phyloP scores from a whole-genome alignment of 2,113 vertebrate species.

The Parotia lawesii region DNA sequence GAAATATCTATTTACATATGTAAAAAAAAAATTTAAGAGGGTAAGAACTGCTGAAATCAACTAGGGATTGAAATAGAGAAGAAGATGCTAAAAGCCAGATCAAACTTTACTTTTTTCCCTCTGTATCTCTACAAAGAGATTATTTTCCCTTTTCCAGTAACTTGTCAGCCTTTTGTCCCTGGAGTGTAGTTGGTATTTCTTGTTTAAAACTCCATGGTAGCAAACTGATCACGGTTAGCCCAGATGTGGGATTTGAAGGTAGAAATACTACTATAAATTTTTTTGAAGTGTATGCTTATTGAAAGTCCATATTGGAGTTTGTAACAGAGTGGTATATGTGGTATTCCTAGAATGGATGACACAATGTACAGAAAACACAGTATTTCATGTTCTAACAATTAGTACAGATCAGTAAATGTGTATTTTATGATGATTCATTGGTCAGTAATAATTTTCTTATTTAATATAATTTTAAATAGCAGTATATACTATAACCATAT shows the following conservation, averaged over 20 bases:
- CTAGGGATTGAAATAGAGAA: not conserved
- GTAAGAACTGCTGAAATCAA: not conserved
- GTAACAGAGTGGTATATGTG: not conserved
- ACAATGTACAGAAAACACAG: accelerated
- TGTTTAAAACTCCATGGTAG: not conserved
- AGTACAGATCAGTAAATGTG: not conserved
- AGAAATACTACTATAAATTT: not conserved
- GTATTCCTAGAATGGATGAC: not conserved
- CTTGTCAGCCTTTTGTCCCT: not conserved
- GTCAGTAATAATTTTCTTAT: not conserved
- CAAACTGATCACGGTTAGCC: not conserved
- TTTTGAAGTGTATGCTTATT: not conserved
- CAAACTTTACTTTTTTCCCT: not conserved
- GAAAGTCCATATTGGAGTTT: not conserved
- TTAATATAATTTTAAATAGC: not conserved
- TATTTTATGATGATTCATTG: not conserved
- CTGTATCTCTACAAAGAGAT: not conserved
- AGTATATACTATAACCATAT: not conserved
- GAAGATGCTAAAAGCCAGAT: not conserved
- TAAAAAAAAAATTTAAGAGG: not conserved
- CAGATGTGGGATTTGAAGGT: not conserved
- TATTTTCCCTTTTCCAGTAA: not conserved
- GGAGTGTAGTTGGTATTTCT: not conserved
- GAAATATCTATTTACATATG: not conserved
- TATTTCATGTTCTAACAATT: not conserved